Base-by-base conservation (phyloP, 2,888 invertebrate species). In the Capitulum mitella region DNA sequence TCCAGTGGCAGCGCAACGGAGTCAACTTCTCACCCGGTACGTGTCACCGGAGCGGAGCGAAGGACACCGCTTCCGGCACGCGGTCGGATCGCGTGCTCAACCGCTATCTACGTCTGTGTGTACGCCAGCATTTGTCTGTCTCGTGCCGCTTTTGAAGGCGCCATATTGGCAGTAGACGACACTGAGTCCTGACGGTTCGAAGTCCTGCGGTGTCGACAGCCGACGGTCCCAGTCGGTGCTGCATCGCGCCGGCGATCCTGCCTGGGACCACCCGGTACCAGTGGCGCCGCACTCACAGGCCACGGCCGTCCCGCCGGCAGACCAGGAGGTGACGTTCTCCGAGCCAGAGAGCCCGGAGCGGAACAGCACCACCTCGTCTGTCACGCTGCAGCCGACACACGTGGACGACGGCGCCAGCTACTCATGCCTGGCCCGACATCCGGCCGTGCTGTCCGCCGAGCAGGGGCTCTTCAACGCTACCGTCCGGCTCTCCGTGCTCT, bases 321-420 rank as follows among this genome's bases (percentile, higher is more conserved):
- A 78, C 3, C 61, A 78, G 61, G 78, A 77, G n/a, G 77, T 61
- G 78, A 64, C 54, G 19, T 77, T 70, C 32, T 51, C 43, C 5
- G 80, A 78, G n/a, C 76, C 78, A 12, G 76, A 74, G 19, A 37
- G 61, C 16, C 22, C 77, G 22, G 22, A 61, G n/a, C 64, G 78
- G 1, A 77, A 78, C 40, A 51, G 46, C 46, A 77, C 43, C 14
- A 78, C 61, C n/a, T 74, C 80, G 78, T 84, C 83, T 78, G 84
- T 86, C 58, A 84, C 84, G 54, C 82, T 86, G 74, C 91, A 91
- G 83, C 94, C 95, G 6, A 90, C 92, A 12, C 89, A 94, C 0
- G 93, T 93, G 81, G 96, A 96, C 85, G 95, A 96, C 85, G 92
- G 92, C 83, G 93, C 93, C 10, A 92, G 93, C 84, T 95, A 94